These are phyloP conservation scores for Aromia moschata DNA, from an alignment of 2,888 invertebrate genomes.

Conservation along the genomic window DNA sequence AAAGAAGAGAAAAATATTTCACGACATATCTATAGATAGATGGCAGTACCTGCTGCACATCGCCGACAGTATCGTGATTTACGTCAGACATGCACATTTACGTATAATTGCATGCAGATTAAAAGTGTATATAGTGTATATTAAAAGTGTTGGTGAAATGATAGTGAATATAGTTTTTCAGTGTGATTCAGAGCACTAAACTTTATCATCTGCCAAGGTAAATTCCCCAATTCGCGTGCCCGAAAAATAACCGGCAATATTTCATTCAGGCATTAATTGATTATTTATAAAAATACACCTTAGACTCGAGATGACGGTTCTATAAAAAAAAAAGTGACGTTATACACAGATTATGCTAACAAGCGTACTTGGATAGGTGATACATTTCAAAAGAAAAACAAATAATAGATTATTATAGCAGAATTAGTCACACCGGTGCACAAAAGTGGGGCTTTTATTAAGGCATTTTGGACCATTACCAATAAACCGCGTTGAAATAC, in stretches of 20 bases:
- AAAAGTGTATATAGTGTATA: no score
- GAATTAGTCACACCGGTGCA: slow-evolving; percentile 18
- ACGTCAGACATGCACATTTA: no score
- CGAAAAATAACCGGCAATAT: not conserved
- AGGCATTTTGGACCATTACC: slow-evolving; percentile 20
- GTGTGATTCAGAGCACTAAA: no score
- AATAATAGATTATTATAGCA: slow-evolving; percentile 11
- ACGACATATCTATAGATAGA: no score
- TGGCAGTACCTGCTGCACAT: no score
- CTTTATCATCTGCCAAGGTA: no score
- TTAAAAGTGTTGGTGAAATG: no score
- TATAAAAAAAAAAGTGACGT: slow-evolving; percentile 16
- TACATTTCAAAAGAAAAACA: slow-evolving; percentile 2
- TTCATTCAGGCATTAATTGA: not conserved
- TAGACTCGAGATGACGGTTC: not conserved
- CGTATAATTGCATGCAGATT: no score
- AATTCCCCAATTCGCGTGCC: no score
- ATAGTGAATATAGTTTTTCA: no score
- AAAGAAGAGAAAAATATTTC: no score
- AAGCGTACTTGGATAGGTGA: slow-evolving; percentile 13
- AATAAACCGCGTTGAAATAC: slow-evolving; percentile 31
- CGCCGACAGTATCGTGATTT: no score
- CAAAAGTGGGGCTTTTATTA: slow-evolving; percentile 21
- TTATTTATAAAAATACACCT: slow-evolving; percentile 2
- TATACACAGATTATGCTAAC: not conserved